These are phyloP conservation scores for Tragulus kanchil DNA, from an alignment of 2,113 vertebrate species.

Conservation along the genomic window DNA sequence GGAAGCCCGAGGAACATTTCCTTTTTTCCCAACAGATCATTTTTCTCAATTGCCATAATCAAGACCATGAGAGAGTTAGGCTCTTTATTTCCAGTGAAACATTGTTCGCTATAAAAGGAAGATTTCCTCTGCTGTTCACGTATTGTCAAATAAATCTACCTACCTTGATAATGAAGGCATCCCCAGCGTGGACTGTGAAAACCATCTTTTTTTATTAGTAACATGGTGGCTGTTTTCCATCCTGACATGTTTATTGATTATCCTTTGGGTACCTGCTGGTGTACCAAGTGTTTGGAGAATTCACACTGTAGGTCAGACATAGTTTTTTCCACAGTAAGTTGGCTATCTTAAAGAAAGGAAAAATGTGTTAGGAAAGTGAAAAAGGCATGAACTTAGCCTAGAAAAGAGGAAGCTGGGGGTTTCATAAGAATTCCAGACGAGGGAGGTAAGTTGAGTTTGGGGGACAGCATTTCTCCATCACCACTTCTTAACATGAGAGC, in stretches of 20 bases:
- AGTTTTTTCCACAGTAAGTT: not conserved
- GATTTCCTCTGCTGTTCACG: not conserved
- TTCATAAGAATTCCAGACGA: constrained; percentile 23
- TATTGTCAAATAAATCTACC: constrained; percentile 25
- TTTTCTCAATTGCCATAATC: not conserved
- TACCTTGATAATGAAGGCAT: not conserved
- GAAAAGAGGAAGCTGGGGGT: not conserved
- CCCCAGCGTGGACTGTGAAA: not conserved
- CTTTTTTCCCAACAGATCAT: not conserved
- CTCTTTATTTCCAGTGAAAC: not conserved
- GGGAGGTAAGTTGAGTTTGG: not conserved
- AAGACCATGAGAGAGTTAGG: not conserved
- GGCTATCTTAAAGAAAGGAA: not conserved
- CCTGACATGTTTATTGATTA: constrained; percentile 50
- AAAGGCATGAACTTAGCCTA: not conserved
- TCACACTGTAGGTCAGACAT: constrained; percentile 4
- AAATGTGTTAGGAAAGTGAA: not conserved
- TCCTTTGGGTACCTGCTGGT: not conserved
- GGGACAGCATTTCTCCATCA: not conserved
- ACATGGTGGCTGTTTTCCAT: not conserved
- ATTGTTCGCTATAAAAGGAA: not conserved
- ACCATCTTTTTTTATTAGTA: not conserved
- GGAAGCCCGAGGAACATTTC: not conserved
- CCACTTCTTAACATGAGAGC: not conserved
- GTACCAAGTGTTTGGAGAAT: not conserved